Evolutionary conservation across 1,140 invertebrate genomes (phyloP), one percentile per base, ranked within the genome.

Genomic region (Plodia interpunctella): DNA sequence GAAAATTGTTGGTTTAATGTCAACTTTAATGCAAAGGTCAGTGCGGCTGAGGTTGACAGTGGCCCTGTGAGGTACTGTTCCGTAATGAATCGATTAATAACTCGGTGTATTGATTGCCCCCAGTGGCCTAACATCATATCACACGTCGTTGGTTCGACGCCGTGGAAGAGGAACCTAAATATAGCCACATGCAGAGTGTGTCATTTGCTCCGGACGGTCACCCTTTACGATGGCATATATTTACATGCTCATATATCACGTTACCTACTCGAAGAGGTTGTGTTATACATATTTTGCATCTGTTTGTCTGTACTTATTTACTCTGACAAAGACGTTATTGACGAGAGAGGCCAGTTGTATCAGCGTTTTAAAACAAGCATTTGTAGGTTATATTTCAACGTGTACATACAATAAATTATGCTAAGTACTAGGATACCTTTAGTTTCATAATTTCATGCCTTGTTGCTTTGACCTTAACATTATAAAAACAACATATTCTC

Each of bases 131-230:
- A 70, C 71, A 74, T 62, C 66, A 61, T 71, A 78, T 80, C 73
- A 84, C 81, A 83, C 81, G 70, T 79, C 80, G 72, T 35, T 78
- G 75, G 68, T 63, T 68, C 69, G 68, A 55, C 65, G 63, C 65
- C 59, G 67, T 70, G 68, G n/a, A 65, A 64, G 68, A 68, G 72
- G 66, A 63, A 58, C 70, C 83, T 87, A 87, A 82, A 80, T 86
- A 84, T 86, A 87, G 78, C 72, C 64, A 55, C 49, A 21, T 51
- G 53, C 65, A 74, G 68, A 59, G 68, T 68, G 63, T 71, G 70
- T 69, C 65, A 52, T 44, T 57, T 57, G 57, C 61, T 21, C 51
- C 53, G 56, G 53, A 52, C 65, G 65, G 60, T 65, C 68, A 74
- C 76, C 77, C 77, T 75, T 66, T 68, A 63, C 66, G 70, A 66